Conservation (phyloP, 1,140 invertebrate species). For the Diachasma alloeum region DNA sequence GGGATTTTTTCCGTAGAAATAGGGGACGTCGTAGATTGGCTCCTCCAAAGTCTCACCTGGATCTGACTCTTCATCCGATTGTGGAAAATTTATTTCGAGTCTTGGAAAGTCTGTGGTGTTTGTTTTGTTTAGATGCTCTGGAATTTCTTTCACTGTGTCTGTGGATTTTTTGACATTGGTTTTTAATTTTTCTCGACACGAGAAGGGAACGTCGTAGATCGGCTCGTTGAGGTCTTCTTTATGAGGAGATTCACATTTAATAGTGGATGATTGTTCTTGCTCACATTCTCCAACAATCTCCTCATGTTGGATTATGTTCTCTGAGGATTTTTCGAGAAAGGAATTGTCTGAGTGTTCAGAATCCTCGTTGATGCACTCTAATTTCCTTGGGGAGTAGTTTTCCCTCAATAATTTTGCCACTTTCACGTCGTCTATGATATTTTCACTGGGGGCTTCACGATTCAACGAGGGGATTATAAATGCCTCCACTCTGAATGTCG, state of each 20-base stretch:
- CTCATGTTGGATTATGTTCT: slow-evolving; percentile 17
- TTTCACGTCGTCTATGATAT: slow-evolving; percentile 32
- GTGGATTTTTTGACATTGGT: background rate
- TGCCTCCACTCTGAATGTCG: slow-evolving; percentile 42
- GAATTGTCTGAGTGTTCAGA: background rate
- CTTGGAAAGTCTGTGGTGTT: background rate
- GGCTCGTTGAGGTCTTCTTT: slow-evolving; percentile 10
- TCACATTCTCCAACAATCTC: background rate
- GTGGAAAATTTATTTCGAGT: background rate
- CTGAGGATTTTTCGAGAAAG: background rate
- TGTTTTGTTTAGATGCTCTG: background rate
- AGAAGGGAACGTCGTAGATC: slow-evolving; percentile 16
- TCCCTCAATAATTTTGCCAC: slow-evolving; percentile 34
- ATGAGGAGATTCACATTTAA: too few relatives aligned
- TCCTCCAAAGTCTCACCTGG: slow-evolving; percentile 32
- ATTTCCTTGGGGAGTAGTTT: slow-evolving; percentile 6
- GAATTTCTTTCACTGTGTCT: background rate
- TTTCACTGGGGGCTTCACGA: background rate
- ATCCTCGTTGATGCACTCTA: background rate
- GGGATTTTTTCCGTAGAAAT: slow-evolving; percentile 9
- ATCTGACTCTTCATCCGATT: slow-evolving; percentile 24
- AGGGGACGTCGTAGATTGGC: slow-evolving; percentile 51
- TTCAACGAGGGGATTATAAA: slow-evolving; percentile 50
- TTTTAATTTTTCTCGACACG: background rate
- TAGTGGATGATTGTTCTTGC: background rate